phyloP scores from a whole-genome alignment of 1,140 invertebrate species.

The Drosophila bipectinata region DNA sequence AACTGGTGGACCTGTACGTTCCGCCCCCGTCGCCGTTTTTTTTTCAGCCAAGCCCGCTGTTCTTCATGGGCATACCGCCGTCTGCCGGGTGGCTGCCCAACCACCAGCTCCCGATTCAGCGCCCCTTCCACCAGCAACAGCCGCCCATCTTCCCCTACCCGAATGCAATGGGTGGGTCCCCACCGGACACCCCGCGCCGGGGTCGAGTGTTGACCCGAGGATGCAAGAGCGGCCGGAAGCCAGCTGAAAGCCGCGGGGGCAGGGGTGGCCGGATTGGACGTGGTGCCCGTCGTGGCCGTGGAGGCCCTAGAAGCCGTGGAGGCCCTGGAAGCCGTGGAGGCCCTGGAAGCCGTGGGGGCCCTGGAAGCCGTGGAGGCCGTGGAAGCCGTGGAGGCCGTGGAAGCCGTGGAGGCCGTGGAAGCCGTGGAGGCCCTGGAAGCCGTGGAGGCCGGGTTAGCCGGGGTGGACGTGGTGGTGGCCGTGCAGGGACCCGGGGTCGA shows the following conservation, averaged over 20 bases:
- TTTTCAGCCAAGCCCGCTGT: neutral
- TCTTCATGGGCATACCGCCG: neutral
- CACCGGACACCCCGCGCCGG: neutral
- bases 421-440: neutral
- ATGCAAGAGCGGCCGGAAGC: neutral
- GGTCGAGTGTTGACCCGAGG: neutral
- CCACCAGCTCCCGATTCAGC: neutral
- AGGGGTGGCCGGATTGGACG: neutral
- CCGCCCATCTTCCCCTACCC: neutral
- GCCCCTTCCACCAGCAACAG: neutral
- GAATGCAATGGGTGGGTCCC: neutral
- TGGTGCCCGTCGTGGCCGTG: neutral
- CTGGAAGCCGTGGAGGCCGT: neutral
- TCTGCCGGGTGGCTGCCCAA: neutral
- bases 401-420: neutral
- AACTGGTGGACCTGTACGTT: conserved; percentile 33
- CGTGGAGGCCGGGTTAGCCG: neutral
- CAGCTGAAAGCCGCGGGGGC: neutral
- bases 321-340: too few species aligned
- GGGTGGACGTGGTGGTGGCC: neutral
- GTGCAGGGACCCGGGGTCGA: neutral
- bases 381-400: neutral
- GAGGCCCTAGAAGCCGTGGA: too few species aligned
- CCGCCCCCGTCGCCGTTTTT: neutral
- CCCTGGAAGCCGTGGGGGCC: too few species aligned